Percentiles rank a stretch among this genome's conserved stretches.
Evolutionary conservation across 2,888 invertebrate species (phyloP).

Genomic region (Chorisops tibialis): DNA sequence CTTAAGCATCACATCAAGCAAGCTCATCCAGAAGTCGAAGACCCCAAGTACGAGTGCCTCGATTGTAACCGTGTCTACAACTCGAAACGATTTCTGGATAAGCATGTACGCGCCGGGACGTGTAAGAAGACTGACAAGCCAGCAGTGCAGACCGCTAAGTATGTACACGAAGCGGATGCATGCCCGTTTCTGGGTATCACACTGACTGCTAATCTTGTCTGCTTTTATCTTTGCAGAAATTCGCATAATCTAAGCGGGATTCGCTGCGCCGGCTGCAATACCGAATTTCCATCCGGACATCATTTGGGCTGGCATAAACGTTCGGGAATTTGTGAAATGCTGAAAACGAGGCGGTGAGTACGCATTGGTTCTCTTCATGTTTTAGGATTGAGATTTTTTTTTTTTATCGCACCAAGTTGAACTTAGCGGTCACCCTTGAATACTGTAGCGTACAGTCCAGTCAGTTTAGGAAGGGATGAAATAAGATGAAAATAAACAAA

Average conservation of each 20-base stretch:
- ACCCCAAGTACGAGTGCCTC: constrained; percentile 49
- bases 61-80: constrained; percentile 51
- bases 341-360: too few species aligned
- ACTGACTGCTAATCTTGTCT: too few species aligned
- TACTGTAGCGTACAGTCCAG: too few species aligned
- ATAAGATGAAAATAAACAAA: too few species aligned
- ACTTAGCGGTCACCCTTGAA: too few species aligned
- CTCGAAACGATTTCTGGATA: constrained; percentile 50
- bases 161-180: not conserved
- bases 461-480: too few species aligned
- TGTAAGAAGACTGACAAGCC: constrained; percentile 44
- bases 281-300: constrained; percentile 50
- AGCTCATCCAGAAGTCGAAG: constrained; percentile 45
- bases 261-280: constrained; percentile 50
- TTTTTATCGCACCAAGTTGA: too few species aligned
- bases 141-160: not conserved
- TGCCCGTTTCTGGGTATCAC: constrained; percentile 38
- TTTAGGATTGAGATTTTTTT: too few species aligned
- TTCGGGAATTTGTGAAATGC: constrained; percentile 42
- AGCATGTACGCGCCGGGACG: constrained; percentile 49
- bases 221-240: too few species aligned
- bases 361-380: too few species aligned
- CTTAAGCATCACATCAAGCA: constrained; percentile 46
- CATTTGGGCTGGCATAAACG: constrained; percentile 52
- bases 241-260: constrained; percentile 37